phyloP scores from a whole-genome alignment of 2,113 vertebrate species.

The Chaetops frenatus region DNA sequence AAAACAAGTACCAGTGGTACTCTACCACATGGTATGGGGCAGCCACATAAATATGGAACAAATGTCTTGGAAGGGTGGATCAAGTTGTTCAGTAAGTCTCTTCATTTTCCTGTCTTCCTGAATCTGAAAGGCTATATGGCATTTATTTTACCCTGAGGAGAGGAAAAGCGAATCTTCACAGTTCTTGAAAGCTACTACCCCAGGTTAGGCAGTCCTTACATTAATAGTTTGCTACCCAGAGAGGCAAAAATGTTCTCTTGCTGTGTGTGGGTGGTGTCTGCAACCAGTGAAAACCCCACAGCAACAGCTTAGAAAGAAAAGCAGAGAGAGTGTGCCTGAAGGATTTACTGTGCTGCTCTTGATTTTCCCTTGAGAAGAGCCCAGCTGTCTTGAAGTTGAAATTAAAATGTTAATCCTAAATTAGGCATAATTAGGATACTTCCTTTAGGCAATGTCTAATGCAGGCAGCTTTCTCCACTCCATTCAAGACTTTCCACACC shows the following conservation, averaged over 20 bases:
- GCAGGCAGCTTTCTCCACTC: not conserved
- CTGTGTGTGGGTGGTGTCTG: not conserved
- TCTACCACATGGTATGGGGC: not conserved
- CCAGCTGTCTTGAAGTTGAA: conserved; percentile 50
- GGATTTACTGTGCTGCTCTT: conserved; percentile 15
- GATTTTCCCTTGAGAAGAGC: not conserved
- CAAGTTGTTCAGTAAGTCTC: not conserved
- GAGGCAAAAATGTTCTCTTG: not conserved
- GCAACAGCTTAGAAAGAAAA: not conserved
- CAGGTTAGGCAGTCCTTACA: not conserved
- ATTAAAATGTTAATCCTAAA: conserved; percentile 61
- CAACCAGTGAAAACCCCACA: not conserved
- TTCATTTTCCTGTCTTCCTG: not conserved
- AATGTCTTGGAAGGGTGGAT: not conserved
- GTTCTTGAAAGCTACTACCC: not conserved
- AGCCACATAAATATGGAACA: not conserved
- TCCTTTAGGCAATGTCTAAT: conserved; percentile 24
- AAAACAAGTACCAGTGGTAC: not conserved
- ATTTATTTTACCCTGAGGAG: not conserved
- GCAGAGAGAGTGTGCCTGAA: not conserved
- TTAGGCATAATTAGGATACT: conserved; percentile 17
- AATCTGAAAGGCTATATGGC: not conserved
- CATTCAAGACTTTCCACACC: no score
- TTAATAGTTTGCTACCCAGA: not conserved
- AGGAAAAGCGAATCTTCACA: not conserved